Percentiles rank a stretch among this genome's conserved stretches.
phyloP scores from a whole-genome alignment of 2,888 invertebrate genomes.

The Mellilla xanthometata region DNA sequence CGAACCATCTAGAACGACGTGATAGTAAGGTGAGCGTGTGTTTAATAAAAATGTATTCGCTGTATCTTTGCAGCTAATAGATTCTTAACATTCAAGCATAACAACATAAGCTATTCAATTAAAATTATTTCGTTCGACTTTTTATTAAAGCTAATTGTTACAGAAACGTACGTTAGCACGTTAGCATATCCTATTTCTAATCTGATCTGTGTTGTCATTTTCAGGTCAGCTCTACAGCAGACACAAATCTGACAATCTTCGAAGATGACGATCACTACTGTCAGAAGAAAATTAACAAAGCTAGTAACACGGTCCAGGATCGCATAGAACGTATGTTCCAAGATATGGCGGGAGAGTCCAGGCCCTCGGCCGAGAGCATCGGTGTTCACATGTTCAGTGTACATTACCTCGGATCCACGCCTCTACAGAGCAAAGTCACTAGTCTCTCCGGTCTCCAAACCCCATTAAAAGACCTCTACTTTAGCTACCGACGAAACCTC shows the following conservation, averaged over 20 bases:
- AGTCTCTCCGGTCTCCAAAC: slow-evolving; percentile 92
- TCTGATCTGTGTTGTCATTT: slow-evolving; percentile 1
- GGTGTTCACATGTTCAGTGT: slow-evolving; percentile 86
- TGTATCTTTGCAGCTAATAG: too few species aligned
- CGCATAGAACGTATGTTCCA: slow-evolving; percentile 93
- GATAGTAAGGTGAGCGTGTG: slow-evolving; percentile 56
- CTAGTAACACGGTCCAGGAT: slow-evolving; percentile 89
- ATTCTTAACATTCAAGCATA: too few species aligned
- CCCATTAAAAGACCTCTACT: slow-evolving; percentile 89
- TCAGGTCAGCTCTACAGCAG: slow-evolving; percentile 62
- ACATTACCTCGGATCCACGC: slow-evolving; percentile 91
- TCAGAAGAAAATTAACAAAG: slow-evolving; percentile 61
- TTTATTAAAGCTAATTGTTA: too few species aligned
- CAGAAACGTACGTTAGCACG: too few species aligned
- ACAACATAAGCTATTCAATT: too few species aligned
- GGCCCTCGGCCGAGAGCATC: slow-evolving; percentile 74
- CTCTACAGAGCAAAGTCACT: slow-evolving; percentile 90
- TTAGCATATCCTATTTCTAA: too few species aligned
- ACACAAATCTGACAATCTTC: slow-evolving; percentile 58
- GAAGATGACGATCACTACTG: slow-evolving; percentile 73
- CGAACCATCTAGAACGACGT: slow-evolving; percentile 50
- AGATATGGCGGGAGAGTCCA: slow-evolving; percentile 84
- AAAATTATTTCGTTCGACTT: too few species aligned
- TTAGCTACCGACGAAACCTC: slow-evolving; percentile 81
- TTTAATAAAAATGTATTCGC: too few species aligned